phyloP scores from a whole-genome alignment of 2,113 vertebrate genomes.

The Asarcornis scutulata region DNA sequence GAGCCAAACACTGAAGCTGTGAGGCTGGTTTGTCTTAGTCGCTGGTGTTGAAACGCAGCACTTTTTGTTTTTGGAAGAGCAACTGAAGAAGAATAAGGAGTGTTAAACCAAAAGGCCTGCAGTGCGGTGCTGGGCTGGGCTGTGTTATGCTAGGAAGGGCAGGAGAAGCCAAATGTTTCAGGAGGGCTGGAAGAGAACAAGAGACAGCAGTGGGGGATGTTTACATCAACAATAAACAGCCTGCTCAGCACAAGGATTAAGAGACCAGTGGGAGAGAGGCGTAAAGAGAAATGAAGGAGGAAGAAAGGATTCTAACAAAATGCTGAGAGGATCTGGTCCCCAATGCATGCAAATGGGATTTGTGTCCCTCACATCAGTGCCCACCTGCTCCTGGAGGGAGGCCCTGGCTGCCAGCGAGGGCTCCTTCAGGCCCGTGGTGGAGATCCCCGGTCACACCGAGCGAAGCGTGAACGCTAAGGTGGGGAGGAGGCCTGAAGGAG shows the following conservation, averaged over 20 bases:
- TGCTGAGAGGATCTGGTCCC: neutral
- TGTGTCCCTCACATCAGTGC: neutral
- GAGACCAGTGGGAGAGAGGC: neutral
- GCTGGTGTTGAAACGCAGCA: neutral
- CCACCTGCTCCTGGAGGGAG: neutral
- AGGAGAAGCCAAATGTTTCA: neutral
- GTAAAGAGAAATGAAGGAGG: neutral
- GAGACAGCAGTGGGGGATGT: neutral
- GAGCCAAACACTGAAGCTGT: neutral
- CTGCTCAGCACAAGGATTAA: slow-evolving; percentile 10
- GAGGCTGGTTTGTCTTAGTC: neutral
- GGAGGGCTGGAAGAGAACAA: neutral
- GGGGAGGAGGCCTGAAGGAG: neutral
- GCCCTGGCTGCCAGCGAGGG: accelerated
- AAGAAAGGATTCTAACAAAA: neutral
- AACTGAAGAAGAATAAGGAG: neutral
- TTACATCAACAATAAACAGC: neutral
- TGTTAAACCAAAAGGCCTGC: neutral
- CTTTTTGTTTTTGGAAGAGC: neutral
- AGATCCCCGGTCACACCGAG: neutral
- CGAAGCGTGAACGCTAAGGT: neutral
- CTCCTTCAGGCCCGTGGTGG: neutral
- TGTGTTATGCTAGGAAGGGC: neutral
- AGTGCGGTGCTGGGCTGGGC: neutral
- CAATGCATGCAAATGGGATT: neutral